A percentile compares a stretch with the other conserved stretches of the same genome.
These are phyloP conservation scores for Chelonus insularis DNA, from an alignment of 1,140 invertebrate species.

Conservation along the genomic window DNA sequence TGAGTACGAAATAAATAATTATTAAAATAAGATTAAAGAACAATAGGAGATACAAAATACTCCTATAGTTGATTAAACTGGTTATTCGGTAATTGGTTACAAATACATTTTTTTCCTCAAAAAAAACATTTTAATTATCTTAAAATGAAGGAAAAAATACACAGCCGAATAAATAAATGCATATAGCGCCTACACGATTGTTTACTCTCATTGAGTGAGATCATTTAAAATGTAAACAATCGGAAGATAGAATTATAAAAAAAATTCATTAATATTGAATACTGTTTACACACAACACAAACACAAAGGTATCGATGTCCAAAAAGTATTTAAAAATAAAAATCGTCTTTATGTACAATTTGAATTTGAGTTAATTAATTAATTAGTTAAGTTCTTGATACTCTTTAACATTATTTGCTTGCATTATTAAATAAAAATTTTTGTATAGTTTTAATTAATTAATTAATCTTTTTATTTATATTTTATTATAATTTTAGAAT, in stretches of 20 bases:
- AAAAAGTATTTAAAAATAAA: slow-evolving; percentile 58
- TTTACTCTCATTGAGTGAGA: slow-evolving; percentile 3
- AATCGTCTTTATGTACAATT: slow-evolving; percentile 58
- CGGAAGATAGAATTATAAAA: not conserved
- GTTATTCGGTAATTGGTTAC: slow-evolving; percentile 15
- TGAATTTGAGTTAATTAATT: slow-evolving; percentile 31
- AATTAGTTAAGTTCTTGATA: not conserved
- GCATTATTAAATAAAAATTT: too few species aligned
- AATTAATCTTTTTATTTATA: too few species aligned
- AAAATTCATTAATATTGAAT: not conserved
- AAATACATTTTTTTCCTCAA: slow-evolving; percentile 17
- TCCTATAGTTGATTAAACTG: not conserved
- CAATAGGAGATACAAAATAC: not conserved
- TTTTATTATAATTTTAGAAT: too few species aligned
- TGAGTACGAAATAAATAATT: not conserved
- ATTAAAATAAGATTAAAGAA: slow-evolving; percentile 8
- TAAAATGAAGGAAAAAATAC: not conserved
- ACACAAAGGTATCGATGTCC: slow-evolving; percentile 52
- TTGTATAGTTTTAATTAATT: too few species aligned
- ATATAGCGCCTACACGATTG: slow-evolving; percentile 24
- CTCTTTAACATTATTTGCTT: not conserved
- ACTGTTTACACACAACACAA: slow-evolving; percentile 7
- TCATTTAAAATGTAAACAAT: not conserved
- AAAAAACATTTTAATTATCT: slow-evolving; percentile 8
- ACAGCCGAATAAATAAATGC: slow-evolving; percentile 26